These are phyloP conservation scores for Macrostomum lignano DNA, from an alignment of 1,140 invertebrate species.

Conservation along the genomic window DNA sequence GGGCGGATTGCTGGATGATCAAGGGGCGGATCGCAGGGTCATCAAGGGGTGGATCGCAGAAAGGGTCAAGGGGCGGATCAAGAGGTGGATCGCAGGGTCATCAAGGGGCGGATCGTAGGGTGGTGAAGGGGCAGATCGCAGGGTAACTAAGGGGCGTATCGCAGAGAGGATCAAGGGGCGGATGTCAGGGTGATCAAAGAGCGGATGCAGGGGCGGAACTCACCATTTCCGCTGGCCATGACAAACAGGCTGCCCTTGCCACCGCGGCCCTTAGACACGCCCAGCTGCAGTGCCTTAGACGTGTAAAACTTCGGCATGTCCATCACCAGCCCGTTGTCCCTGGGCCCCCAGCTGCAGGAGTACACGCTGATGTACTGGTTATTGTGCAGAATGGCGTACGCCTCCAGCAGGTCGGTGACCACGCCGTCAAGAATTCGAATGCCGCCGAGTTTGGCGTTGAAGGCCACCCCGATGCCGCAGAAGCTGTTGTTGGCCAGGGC, in stretches of 20 bases:
- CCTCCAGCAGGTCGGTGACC: constrained; percentile 93
- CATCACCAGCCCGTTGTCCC: constrained; percentile 55
- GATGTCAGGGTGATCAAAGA: no score
- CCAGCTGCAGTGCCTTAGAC: constrained; percentile 16
- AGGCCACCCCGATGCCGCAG: constrained; percentile 22
- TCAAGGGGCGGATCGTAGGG: no score
- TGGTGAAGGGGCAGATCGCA: no score
- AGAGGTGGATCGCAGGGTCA: no score
- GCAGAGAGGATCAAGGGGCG: no score
- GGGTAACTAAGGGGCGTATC: no score
- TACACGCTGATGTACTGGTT: constrained; percentile 90
- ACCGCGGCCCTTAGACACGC: constrained; percentile 37
- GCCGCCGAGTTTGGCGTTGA: no score
- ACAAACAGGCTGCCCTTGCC: constrained; percentile 59
- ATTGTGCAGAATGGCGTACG: constrained; percentile 63
- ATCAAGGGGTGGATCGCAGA: no score
- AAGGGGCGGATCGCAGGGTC: no score
- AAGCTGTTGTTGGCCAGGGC: constrained; percentile 16
- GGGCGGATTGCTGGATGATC: no score
- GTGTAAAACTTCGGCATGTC: constrained; percentile 54
- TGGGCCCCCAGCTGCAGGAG: constrained; percentile 76
- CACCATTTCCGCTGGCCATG: constrained; percentile 71
- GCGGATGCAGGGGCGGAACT: no score
- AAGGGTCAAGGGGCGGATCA: no score
- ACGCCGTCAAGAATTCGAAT: constrained; percentile 91